These are phyloP conservation scores for Ictalurus furcatus DNA, from an alignment of 2,113 vertebrate genomes.

Conservation along the genomic window DNA sequence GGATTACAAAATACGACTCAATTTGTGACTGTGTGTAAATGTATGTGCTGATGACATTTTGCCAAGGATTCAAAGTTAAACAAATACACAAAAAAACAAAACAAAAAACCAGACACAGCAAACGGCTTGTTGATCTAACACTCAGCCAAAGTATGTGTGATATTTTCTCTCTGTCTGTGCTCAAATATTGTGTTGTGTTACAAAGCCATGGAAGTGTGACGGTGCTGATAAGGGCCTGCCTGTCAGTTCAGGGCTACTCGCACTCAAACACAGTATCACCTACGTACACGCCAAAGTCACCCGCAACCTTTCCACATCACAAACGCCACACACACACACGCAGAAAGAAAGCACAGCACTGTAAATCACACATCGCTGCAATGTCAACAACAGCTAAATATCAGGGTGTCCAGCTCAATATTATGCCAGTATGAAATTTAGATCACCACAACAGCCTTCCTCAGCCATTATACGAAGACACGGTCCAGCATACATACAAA, in stretches of 20 bases:
- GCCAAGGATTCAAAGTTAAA: slow-evolving; percentile 12
- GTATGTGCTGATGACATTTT: slow-evolving; percentile 23
- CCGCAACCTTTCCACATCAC: slow-evolving; percentile 26
- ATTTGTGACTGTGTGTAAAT: neutral
- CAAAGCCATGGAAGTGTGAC: slow-evolving; percentile 51
- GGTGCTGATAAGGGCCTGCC: slow-evolving; percentile 45
- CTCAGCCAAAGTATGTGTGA: slow-evolving; percentile 45
- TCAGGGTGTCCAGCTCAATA: neutral
- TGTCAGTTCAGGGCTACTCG: slow-evolving; percentile 33
- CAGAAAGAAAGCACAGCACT: neutral
- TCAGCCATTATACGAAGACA: neutral
- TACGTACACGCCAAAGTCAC: slow-evolving; percentile 36
- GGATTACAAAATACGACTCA: neutral
- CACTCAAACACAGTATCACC: slow-evolving; percentile 45
- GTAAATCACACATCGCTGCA: neutral
- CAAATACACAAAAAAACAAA: neutral
- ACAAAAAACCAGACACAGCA: slow-evolving; percentile 20
- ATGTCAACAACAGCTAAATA: neutral
- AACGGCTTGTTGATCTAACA: slow-evolving; percentile 51
- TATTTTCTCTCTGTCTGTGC: slow-evolving; percentile 36
- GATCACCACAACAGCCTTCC: neutral
- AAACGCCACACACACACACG: slow-evolving; percentile 12
- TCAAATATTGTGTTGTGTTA: slow-evolving; percentile 46
- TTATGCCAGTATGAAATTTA: neutral
- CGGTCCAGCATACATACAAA: neutral